Percentiles rank a stretch among this genome's conserved stretches.
Conservation (phyloP, 2,888 invertebrate genomes). For the Brachypalpus laphriformis region DNA sequence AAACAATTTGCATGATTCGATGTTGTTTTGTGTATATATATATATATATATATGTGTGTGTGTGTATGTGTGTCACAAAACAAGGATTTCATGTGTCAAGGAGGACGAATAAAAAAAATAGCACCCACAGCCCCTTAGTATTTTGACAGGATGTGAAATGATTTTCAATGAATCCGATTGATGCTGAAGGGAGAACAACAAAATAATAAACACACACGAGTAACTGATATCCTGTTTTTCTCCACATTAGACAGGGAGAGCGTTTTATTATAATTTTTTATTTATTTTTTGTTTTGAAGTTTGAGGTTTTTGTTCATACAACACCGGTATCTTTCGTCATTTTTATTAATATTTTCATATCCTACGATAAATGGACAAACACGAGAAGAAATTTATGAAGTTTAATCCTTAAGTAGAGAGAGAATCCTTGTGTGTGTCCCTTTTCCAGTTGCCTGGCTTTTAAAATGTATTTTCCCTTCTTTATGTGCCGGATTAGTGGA, state of each 20-base stretch:
- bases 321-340: conserved; percentile 1
- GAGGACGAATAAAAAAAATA: not conserved
- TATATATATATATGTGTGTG: no score
- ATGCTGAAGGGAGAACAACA: conserved; percentile 19
- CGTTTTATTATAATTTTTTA: not conserved
- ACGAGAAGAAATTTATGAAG: conserved; percentile 29
- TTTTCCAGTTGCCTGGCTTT: conserved; percentile 19
- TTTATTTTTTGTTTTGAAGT: not conserved
- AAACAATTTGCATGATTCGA: conserved; percentile 46
- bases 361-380: conserved; percentile 10
- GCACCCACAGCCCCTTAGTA: not conserved
- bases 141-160: conserved; percentile 51
- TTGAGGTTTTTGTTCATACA: no score
- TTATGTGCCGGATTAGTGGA: conserved; percentile 26
- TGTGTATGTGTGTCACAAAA: conserved; percentile 28
- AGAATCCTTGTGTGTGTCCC: conserved; percentile 7
- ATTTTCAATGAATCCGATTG: conserved; percentile 56
- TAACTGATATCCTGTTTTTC: conserved; percentile 6
- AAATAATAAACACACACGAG: conserved; percentile 12
- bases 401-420: conserved; percentile 34
- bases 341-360: conserved; percentile 39
- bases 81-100: conserved; percentile 39
- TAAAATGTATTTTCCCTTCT: conserved; percentile 41
- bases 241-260: not conserved
- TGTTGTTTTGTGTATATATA: conserved; percentile 14